Conservation (phyloP, 2,797 vertebrate genomes). For the Myoxocephalus aenaeus region DNA sequence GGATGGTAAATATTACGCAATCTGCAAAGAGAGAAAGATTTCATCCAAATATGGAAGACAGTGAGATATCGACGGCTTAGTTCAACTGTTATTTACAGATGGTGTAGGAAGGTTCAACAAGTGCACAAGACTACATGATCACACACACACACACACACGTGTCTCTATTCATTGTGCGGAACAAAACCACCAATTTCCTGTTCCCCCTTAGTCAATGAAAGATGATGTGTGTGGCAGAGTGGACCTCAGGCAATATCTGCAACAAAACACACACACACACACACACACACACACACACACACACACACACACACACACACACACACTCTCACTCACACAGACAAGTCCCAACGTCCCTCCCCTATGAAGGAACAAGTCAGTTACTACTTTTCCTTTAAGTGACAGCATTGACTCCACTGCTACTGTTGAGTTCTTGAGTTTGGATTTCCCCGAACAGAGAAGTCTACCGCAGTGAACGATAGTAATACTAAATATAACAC, state of each 20-base stretch:
- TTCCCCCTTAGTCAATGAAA: slow-evolving; percentile 53
- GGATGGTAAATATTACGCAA: slow-evolving; percentile 15
- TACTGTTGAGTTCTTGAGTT: not conserved
- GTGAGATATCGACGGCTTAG: not conserved
- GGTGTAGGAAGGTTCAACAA: slow-evolving; percentile 25
- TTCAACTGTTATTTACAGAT: not conserved
- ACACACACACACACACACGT: slow-evolving; percentile 31
- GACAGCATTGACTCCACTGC: not conserved
- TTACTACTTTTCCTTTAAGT: not conserved
- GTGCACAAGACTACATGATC: not conserved
- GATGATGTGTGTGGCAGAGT: slow-evolving; percentile 38
- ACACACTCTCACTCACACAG: slow-evolving; percentile 3
- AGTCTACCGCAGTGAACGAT: not conserved
- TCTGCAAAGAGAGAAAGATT: slow-evolving; percentile 3
- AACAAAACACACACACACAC: slow-evolving; percentile 22
- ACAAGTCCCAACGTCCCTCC: not conserved
- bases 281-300: slow-evolving; percentile 9
- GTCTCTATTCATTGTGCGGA: slow-evolving; percentile 54
- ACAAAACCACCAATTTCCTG: slow-evolving; percentile 63
- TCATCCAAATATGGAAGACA: slow-evolving; percentile 11
- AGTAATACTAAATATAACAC: not conserved
- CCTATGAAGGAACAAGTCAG: not conserved
- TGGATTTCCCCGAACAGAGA: not conserved
- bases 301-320: not conserved
- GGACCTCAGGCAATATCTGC: slow-evolving; percentile 40